A percentile compares a stretch with the other conserved stretches of the same genome.
These are phyloP conservation scores for Scyliorhinus canicula DNA, from an alignment of 2,797 vertebrate species.

Conservation along the genomic window DNA sequence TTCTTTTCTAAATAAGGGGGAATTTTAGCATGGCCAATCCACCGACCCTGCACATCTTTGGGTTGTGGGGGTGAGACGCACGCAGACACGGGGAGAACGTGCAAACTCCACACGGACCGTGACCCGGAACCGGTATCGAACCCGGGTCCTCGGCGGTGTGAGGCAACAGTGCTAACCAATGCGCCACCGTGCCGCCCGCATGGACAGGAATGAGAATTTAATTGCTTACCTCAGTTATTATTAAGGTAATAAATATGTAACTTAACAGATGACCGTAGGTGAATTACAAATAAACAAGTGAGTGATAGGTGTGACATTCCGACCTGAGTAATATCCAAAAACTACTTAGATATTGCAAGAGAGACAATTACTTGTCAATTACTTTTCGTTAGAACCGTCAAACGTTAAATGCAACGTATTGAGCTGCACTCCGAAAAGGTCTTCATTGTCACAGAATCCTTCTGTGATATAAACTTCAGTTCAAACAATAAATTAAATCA, in stretches of 20 bases:
- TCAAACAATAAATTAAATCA: not conserved
- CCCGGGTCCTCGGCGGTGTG: too few species aligned
- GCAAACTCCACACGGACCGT: too few species aligned
- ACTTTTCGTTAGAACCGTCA: not conserved
- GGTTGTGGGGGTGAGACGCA: too few species aligned
- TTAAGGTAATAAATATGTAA: not conserved
- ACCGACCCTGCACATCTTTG: too few species aligned
- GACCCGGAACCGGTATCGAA: too few species aligned
- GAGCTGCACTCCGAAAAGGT: not conserved
- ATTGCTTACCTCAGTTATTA: not conserved
- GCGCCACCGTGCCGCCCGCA: too few species aligned
- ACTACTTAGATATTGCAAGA: not conserved
- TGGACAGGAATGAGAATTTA: not conserved
- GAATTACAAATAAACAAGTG: not conserved
- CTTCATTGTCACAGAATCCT: not conserved
- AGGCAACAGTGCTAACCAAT: too few species aligned
- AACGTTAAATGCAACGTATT: not conserved
- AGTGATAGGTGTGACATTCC: not conserved
- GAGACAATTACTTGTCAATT: not conserved
- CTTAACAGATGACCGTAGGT: not conserved
- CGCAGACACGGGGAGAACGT: too few species aligned
- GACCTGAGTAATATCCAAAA: not conserved
- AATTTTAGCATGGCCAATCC: too few species aligned
- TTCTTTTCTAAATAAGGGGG: too few species aligned
- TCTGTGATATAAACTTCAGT: not conserved